phyloP scores from a whole-genome alignment of 1,140 invertebrate genomes.

The Drosophila grimshawi region DNA sequence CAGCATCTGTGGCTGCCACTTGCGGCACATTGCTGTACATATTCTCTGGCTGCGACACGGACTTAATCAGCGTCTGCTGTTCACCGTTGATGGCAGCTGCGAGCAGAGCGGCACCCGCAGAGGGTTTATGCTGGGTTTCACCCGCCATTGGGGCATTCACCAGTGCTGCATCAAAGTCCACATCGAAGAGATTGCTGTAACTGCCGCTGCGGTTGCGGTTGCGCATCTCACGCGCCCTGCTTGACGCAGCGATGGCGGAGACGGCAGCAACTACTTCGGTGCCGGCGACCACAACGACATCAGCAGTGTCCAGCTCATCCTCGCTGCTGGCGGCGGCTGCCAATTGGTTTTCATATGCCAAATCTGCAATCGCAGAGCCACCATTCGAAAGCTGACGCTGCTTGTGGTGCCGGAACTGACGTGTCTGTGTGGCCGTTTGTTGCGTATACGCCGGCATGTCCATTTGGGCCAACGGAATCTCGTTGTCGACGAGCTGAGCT shows the following conservation, averaged over 20 bases:
- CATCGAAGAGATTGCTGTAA: conserved; percentile 82
- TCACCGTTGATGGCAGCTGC: conserved; percentile 60
- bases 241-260: conserved; percentile 67
- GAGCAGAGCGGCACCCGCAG: conserved; percentile 58
- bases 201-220: conserved; percentile 81
- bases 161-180: conserved; percentile 65
- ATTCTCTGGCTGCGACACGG: conserved; percentile 73
- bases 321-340: conserved; percentile 67
- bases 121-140: conserved; percentile 36
- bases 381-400: conserved; percentile 62
- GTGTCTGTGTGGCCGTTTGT: conserved; percentile 63
- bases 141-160: conserved; percentile 45
- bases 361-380: conserved; percentile 36
- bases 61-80: conserved; percentile 50
- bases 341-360: conserved; percentile 73
- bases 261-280: conserved; percentile 80
- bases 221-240: conserved; percentile 68
- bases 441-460: conserved; percentile 69
- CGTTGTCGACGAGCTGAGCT: conserved; percentile 87
- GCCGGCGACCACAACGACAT: conserved; percentile 71
- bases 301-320: conserved; percentile 71
- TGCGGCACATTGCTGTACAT: conserved; percentile 82
- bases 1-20: conserved; percentile 47
- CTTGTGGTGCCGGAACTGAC: conserved; percentile 77
- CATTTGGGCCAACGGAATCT: conserved; percentile 87